phyloP scores from a whole-genome alignment of 2,797 vertebrate genomes.

The Sciaenops ocellatus region DNA sequence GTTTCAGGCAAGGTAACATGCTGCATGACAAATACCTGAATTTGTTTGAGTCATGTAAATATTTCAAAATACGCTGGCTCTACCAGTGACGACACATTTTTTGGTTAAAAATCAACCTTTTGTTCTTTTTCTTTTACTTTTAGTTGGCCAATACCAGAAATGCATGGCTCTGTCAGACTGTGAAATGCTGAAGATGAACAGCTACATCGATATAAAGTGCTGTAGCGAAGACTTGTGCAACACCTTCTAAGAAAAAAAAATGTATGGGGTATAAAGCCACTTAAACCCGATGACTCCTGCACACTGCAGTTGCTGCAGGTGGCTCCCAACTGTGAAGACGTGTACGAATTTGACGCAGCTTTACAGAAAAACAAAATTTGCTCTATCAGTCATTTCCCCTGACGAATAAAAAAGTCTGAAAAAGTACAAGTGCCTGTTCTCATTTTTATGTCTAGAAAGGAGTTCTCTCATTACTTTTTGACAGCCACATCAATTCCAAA shows the following conservation, averaged over 20 bases:
- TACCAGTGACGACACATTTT: neutral
- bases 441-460: neutral
- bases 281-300: constrained; percentile 18
- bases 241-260: constrained; percentile 45
- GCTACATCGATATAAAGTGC: constrained; percentile 78
- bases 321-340: constrained; percentile 2
- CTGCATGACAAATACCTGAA: neutral
- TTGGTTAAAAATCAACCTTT: neutral
- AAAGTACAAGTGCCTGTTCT: neutral
- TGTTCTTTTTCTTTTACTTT: neutral
- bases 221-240: constrained; percentile 83
- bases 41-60: neutral
- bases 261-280: neutral
- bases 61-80: neutral
- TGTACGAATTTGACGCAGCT: constrained; percentile 10
- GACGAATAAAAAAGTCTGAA: constrained; percentile 40
- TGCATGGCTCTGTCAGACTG: constrained; percentile 81
- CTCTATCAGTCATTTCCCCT: neutral
- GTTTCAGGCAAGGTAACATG: neutral
- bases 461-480: neutral
- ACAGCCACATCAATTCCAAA: neutral
- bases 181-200: constrained; percentile 71
- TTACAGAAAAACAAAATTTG: neutral
- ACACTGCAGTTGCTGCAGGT: constrained; percentile 9
- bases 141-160: constrained; percentile 81